Evolutionary conservation across 2,888 invertebrate genomes (phyloP).

Genomic region (Hypsopygia costalis): DNA sequence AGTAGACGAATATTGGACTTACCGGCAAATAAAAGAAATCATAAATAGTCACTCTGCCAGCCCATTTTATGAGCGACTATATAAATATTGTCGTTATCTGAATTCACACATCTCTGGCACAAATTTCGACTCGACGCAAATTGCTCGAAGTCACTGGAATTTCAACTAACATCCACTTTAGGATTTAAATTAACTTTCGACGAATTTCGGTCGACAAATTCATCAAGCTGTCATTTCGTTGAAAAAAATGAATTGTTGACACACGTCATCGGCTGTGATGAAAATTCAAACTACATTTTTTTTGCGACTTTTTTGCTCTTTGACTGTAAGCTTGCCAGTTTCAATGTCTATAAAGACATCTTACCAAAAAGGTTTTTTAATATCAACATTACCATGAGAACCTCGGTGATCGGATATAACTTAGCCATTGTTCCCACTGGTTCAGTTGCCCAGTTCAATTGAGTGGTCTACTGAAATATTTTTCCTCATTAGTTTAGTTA

Average conservation of each 20-base stretch:
- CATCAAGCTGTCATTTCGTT: background rate
- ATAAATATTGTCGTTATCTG: slow-evolving; percentile 3
- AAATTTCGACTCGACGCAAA: background rate
- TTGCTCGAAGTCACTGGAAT: slow-evolving; percentile 14
- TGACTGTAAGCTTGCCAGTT: too few species aligned
- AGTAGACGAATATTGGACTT: too few species aligned
- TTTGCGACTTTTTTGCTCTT: too few species aligned
- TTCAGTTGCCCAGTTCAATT: too few species aligned
- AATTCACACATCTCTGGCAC: background rate
- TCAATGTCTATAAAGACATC: too few species aligned
- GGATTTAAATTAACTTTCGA: background rate
- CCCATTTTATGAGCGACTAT: slow-evolving; percentile 1
- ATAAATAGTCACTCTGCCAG: slow-evolving; percentile 12
- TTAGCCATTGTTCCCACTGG: too few species aligned
- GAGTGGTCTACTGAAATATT: too few species aligned
- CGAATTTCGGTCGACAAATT: background rate
- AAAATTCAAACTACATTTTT: background rate
- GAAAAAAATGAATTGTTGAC: background rate
- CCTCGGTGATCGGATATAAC: too few species aligned
- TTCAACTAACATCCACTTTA: background rate
- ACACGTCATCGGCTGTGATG: background rate
- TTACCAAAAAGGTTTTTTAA: too few species aligned
- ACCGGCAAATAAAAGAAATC: slow-evolving; percentile 13
- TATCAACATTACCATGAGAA: too few species aligned
- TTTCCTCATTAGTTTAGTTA: too few species aligned